Conservation (phyloP, 2,797 vertebrate genomes). For the Enteromius viviparus region DNA sequence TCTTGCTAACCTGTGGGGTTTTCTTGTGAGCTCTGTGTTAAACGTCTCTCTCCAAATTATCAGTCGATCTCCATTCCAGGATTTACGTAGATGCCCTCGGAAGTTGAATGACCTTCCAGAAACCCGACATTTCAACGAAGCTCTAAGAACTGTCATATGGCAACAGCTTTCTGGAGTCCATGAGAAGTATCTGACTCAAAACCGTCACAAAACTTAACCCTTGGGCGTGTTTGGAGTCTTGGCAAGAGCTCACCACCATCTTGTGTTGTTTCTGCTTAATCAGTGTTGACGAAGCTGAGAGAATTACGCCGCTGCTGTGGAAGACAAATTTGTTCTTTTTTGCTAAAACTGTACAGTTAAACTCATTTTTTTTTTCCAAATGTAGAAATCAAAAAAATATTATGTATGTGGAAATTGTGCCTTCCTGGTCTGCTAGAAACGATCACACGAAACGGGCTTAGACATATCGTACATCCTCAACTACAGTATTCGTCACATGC, state of each 20-base stretch:
- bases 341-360: conserved; percentile 56
- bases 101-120: conserved; percentile 9
- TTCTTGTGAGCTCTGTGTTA: conserved; percentile 26
- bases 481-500: conserved; percentile 47
- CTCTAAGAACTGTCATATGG: conserved; percentile 23
- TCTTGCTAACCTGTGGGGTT: not conserved
- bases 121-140: conserved; percentile 3
- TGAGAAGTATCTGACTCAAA: conserved; percentile 22
- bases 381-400: conserved; percentile 76
- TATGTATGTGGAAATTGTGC: conserved; percentile 84
- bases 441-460: conserved; percentile 54
- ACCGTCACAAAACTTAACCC: conserved; percentile 12
- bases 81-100: conserved; percentile 9
- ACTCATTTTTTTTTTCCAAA: conserved; percentile 65
- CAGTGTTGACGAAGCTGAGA: conserved; percentile 36
- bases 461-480: conserved; percentile 44
- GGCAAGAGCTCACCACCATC: conserved; percentile 37
- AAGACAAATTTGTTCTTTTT: conserved; percentile 51
- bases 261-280: conserved; percentile 47
- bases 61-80: not conserved
- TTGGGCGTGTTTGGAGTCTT: conserved; percentile 33
- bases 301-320: conserved; percentile 50
- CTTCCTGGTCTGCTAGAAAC: conserved; percentile 72
- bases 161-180: conserved; percentile 2
- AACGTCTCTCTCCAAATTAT: not conserved